phyloP scores from a whole-genome alignment of 2,888 invertebrate species.

The Cephus pulcher region DNA sequence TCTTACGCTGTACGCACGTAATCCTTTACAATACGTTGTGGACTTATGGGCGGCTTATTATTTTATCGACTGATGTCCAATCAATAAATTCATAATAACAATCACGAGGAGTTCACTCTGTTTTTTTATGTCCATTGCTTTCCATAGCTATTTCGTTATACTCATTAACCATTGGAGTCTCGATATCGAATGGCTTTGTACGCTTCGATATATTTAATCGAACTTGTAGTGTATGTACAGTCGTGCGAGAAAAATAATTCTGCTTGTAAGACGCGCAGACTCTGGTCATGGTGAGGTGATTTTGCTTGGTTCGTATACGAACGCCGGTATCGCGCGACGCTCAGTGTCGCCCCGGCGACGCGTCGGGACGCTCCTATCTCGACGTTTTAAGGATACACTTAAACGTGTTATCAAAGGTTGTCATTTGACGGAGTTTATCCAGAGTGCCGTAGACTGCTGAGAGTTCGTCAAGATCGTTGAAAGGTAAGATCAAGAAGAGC shows the following conservation, averaged over 20 bases:
- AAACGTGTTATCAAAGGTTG: neutral
- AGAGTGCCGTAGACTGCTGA: neutral
- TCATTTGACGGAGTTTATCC: neutral
- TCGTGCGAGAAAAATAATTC: slow-evolving; percentile 1
- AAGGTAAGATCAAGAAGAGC: neutral
- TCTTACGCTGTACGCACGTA: neutral
- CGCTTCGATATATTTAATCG: neutral
- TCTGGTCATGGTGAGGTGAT: neutral
- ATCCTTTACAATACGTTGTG: neutral
- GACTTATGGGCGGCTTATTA: neutral
- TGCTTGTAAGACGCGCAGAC: neutral
- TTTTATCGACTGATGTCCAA: neutral
- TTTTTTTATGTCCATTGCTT: neutral
- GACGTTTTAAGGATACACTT: neutral
- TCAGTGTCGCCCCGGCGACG: slow-evolving; percentile 44
- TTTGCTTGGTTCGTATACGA: neutral
- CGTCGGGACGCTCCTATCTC: slow-evolving; percentile 23
- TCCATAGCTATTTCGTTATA: neutral
- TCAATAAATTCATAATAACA: neutral
- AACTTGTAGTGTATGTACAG: neutral
- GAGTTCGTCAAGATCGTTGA: neutral
- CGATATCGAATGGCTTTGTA: neutral
- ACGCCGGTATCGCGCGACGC: slow-evolving; percentile 22
- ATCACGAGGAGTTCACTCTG: neutral
- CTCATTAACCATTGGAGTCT: neutral